Conservation (phyloP, 2,797 vertebrate genomes). For the Danio tinwini region DNA sequence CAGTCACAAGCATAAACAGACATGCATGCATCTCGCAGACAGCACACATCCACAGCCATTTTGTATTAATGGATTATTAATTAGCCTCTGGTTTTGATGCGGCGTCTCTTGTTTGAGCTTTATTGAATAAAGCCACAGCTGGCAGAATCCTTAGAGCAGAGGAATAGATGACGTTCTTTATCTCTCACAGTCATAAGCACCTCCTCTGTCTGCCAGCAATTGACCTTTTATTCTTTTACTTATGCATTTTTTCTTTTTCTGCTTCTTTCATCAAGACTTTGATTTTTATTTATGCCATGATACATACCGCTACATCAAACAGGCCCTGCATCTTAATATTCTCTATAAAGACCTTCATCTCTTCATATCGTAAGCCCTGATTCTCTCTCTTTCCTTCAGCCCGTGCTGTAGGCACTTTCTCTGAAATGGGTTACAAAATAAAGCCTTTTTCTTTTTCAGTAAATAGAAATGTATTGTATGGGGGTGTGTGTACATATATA, state of each 20-base stretch:
- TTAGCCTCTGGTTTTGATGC: slow-evolving; percentile 38
- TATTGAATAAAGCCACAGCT: slow-evolving; percentile 39
- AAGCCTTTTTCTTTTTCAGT: neutral
- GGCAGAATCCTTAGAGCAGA: neutral
- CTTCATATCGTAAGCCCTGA: neutral
- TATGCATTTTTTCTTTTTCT: slow-evolving; percentile 18
- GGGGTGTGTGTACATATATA: no score
- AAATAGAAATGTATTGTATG: slow-evolving; percentile 1
- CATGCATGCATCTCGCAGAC: neutral
- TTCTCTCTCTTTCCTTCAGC: neutral
- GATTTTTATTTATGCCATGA: slow-evolving; percentile 30
- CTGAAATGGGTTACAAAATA: neutral
- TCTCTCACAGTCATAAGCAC: slow-evolving; percentile 37
- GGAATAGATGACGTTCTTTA: slow-evolving; percentile 9
- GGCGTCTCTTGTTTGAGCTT: slow-evolving; percentile 7
- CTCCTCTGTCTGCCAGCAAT: neutral
- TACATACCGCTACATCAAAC: slow-evolving; percentile 34
- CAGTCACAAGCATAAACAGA: slow-evolving; percentile 8
- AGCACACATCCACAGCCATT: neutral
- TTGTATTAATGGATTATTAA: slow-evolving; percentile 44
- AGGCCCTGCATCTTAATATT: slow-evolving; percentile 17
- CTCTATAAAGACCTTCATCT: slow-evolving; percentile 23
- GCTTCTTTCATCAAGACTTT: slow-evolving; percentile 27
- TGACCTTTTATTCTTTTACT: slow-evolving; percentile 36
- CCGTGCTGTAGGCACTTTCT: neutral